Base-by-base conservation (phyloP, 2,797 vertebrate species). In the Hylomyscus alleni region DNA sequence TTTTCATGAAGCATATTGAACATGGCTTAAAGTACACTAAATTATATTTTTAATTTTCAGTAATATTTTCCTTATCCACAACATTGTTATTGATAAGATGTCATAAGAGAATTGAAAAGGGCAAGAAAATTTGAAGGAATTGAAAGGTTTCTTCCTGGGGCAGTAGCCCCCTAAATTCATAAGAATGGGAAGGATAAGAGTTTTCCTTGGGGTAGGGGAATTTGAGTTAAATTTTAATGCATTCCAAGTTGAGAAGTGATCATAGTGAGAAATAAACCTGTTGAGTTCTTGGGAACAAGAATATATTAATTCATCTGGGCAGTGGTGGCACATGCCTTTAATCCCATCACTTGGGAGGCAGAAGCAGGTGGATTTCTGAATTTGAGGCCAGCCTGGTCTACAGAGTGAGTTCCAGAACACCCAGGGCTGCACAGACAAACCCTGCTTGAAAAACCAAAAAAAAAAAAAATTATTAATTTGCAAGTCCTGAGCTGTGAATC, bases 1-100 rank as follows among this genome's bases (percentile, higher is more conserved):
- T 95, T 90, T 6, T 29, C 93, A 44, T 52, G 4, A 76, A 37
- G 14, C 52, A 82, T 90, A 91, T 93, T 29, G 69, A 90, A 84
- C 11, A 77, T 60, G 31, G 2, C 31, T 93, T 93, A 47, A 84
- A 62, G 83, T 76, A 56, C 1, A 62, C 9, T 77, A 9, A 12
- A 58, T 34, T 76, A 47, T 2, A 47, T 58, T 89, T 65, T 78
- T 52, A 54, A 89, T 1, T 90, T 93, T 1, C 29, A 44, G 12
- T 83, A 78, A 1, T 3, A 84, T 83, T 82, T 82, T 1, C 11
- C 22, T 34, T 58, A 34, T 89, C 22, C 20, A 8, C 37, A 80
- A 3, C 37, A 85, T 50, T 5, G 29, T 26, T 44, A 44, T 0
- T 81, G 6, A 77, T 4, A 54, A 47, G 2, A 1, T 1, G 75